Evolutionary conservation across 2,888 invertebrate genomes (phyloP).

Genomic region (Agonopterix heracliana): DNA sequence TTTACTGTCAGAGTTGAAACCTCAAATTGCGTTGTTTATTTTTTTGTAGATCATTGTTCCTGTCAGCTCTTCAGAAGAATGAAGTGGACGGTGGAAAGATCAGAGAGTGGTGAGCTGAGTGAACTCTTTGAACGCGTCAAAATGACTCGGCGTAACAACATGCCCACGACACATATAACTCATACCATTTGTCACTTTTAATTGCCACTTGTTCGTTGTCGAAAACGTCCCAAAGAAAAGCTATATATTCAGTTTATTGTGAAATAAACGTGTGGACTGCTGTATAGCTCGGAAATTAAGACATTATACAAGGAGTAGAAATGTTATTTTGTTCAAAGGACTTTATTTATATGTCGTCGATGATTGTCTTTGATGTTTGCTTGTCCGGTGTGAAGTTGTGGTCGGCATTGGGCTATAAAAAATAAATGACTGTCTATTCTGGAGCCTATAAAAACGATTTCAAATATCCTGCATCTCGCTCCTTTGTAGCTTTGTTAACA

Average conservation of each 20-base stretch:
- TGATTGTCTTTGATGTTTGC: slow-evolving; percentile 37
- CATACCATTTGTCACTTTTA: slow-evolving; percentile 74
- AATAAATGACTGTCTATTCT: slow-evolving; percentile 36
- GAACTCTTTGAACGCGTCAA: slow-evolving; percentile 41
- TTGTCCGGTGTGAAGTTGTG: slow-evolving; percentile 23
- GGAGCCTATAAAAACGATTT: slow-evolving; percentile 12
- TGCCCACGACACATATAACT: slow-evolving; percentile 40
- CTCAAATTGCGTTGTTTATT: slow-evolving; percentile 3
- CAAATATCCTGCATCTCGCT: background rate
- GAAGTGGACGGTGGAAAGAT: slow-evolving; percentile 50
- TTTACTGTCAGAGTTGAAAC: slow-evolving; percentile 13
- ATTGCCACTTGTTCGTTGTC: slow-evolving; percentile 69
- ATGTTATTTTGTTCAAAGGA: slow-evolving; percentile 46
- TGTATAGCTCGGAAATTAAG: slow-evolving; percentile 41
- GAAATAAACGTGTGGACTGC: slow-evolving; percentile 47
- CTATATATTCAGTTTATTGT: slow-evolving; percentile 70
- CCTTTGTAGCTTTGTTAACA: too few relatives aligned
- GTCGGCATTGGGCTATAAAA: slow-evolving; percentile 31
- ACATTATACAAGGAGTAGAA: slow-evolving; percentile 39
- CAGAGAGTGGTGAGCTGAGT: slow-evolving; percentile 29
- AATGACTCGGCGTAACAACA: slow-evolving; percentile 39
- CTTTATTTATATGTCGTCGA: slow-evolving; percentile 40
- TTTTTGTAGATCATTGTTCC: slow-evolving; percentile 22
- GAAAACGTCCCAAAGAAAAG: slow-evolving; percentile 52
- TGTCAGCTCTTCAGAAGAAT: slow-evolving; percentile 24